A percentile compares a stretch with the other conserved stretches of the same genome.
phyloP scores from a whole-genome alignment of 2,888 invertebrate species.

The Nephrotoma appendiculata region DNA sequence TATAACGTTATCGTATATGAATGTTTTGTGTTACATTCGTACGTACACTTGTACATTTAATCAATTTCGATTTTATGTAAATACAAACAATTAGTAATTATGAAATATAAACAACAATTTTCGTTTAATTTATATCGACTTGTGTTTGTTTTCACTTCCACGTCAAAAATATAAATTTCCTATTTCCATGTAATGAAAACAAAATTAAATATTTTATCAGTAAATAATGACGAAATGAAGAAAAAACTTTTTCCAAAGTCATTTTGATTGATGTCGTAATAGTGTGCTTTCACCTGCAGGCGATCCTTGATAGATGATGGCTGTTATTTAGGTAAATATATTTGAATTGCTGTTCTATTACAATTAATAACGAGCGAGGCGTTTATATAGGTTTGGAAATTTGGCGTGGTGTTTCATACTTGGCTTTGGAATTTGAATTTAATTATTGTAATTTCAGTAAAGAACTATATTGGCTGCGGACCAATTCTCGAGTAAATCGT shows the following conservation, averaged over 20 bases:
- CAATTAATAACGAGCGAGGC: background rate
- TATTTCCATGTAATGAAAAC: background rate
- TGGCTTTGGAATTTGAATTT: too few species aligned
- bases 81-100: background rate
- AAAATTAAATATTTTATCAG: background rate
- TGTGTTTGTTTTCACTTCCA: background rate
- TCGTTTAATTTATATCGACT: background rate
- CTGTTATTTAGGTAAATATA: background rate
- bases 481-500: too few species aligned
- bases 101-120: background rate
- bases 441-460: too few species aligned
- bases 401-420: too few species aligned
- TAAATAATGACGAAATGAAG: background rate
- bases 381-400: background rate
- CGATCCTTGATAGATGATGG: background rate
- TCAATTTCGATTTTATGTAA: background rate
- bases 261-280: background rate
- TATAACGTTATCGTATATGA: background rate
- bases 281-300: background rate
- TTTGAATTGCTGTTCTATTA: background rate
- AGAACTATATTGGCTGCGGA: too few species aligned
- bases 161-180: background rate
- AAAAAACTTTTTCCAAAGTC: background rate
- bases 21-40: background rate
- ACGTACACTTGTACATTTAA: background rate